Percentiles rank a stretch among this genome's conserved stretches.
phyloP scores from a whole-genome alignment of 2,888 invertebrate genomes.

The Poecilus cupreus region DNA sequence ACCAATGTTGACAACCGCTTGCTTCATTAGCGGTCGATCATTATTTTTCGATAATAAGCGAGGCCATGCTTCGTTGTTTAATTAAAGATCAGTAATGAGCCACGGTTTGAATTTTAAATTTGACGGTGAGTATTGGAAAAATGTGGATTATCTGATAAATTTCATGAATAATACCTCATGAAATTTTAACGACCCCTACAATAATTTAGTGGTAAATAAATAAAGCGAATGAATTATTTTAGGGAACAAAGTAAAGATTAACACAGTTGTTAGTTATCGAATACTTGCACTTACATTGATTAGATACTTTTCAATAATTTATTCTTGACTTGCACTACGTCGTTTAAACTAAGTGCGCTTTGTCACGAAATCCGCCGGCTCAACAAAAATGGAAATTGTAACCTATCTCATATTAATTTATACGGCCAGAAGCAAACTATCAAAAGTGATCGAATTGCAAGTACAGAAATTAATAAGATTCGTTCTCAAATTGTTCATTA shows the following conservation, averaged over 20 bases:
- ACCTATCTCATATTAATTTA: slow-evolving; percentile 19
- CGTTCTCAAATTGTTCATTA: neutral
- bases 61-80: slow-evolving; percentile 26
- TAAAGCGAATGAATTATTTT: slow-evolving; percentile 5
- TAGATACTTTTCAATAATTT: slow-evolving; percentile 51
- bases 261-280: slow-evolving; percentile 36
- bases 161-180: neutral
- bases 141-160: slow-evolving; percentile 2
- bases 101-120: slow-evolving; percentile 40
- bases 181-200: neutral
- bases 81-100: slow-evolving; percentile 39
- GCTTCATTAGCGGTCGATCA: slow-evolving; percentile 48
- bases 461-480: neutral
- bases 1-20: slow-evolving; percentile 45
- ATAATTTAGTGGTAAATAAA: slow-evolving; percentile 5
- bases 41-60: slow-evolving; percentile 44
- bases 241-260: slow-evolving; percentile 10
- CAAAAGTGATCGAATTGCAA: neutral
- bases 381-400: slow-evolving; percentile 44
- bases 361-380: slow-evolving; percentile 43
- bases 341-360: slow-evolving; percentile 40
- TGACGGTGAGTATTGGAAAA: slow-evolving; percentile 5
- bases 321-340: slow-evolving; percentile 18
- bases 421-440: neutral
- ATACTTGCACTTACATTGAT: slow-evolving; percentile 53